These are phyloP conservation scores for Porites cylindrica DNA, from an alignment of 92 coral and sea anemone genomes.

Conservation along the genomic window DNA sequence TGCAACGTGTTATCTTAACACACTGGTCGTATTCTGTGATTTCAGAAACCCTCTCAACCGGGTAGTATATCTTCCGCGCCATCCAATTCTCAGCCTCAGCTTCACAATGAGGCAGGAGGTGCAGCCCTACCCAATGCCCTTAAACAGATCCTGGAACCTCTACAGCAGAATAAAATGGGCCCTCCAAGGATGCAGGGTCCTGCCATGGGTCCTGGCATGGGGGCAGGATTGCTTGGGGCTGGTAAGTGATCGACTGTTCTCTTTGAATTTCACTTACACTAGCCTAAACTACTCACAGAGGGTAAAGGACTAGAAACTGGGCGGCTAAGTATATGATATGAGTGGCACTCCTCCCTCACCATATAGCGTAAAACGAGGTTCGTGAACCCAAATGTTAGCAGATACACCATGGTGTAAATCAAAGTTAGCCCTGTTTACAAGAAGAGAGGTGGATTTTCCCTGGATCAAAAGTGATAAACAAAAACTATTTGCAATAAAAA, in stretches of 20 bases:
- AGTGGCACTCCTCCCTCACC: too few relatives aligned
- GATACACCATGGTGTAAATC: too few relatives aligned
- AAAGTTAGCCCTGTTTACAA: too few relatives aligned
- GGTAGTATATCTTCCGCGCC: background rate
- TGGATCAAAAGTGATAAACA: too few relatives aligned
- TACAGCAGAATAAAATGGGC: constrained; percentile 71
- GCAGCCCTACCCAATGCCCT: constrained; percentile 64
- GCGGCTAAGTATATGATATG: too few relatives aligned
- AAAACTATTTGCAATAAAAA: too few relatives aligned
- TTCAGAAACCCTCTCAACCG: constrained; percentile 40
- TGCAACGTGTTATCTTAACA: background rate
- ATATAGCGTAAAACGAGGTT: too few relatives aligned
- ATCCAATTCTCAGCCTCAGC: constrained; percentile 39
- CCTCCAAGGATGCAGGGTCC: constrained; percentile 61
- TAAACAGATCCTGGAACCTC: constrained; percentile 78
- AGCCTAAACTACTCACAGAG: too few relatives aligned
- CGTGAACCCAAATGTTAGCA: too few relatives aligned
- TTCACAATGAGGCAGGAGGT: constrained; percentile 59
- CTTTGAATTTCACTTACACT: too few relatives aligned
- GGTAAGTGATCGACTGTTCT: constrained; percentile 38
- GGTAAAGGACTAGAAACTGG: too few relatives aligned
- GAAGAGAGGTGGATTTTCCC: too few relatives aligned
- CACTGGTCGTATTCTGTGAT: background rate
- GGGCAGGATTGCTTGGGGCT: constrained; percentile 63
- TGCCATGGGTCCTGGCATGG: constrained; percentile 43